phyloP scores from a whole-genome alignment of 2,797 vertebrate species.

The Catostomus latipinnis region DNA sequence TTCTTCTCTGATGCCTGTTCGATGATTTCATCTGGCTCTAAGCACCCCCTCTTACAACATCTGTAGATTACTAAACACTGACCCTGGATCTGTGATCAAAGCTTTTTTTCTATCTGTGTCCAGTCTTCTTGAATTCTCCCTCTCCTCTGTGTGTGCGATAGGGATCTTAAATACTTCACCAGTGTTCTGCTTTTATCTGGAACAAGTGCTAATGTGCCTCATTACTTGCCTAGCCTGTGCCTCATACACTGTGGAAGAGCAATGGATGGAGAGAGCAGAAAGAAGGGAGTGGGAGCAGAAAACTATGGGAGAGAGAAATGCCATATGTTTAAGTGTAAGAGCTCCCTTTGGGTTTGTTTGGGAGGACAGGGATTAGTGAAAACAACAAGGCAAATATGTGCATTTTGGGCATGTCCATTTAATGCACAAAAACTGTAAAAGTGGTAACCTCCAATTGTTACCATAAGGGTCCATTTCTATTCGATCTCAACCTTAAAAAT shows the following conservation, averaged over 20 bases:
- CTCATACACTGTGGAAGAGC: constrained; percentile 46
- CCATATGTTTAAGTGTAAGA: constrained; percentile 1
- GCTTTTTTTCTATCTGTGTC: constrained; percentile 52
- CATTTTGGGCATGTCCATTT: constrained; percentile 2
- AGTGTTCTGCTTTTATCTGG: constrained; percentile 64
- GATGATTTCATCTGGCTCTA: background rate
- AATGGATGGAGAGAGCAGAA: constrained; percentile 46
- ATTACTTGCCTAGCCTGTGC: constrained; percentile 63
- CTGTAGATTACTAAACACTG: constrained; percentile 9
- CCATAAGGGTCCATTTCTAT: no score
- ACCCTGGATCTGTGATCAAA: constrained; percentile 30
- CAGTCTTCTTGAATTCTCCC: constrained; percentile 41
- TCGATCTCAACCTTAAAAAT: background rate
- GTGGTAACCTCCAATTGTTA: no score
- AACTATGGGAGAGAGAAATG: background rate
- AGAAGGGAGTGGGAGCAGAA: constrained; percentile 16
- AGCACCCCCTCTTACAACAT: background rate
- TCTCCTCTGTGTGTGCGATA: constrained; percentile 56
- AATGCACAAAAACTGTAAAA: background rate
- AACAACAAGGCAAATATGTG: constrained; percentile 17
- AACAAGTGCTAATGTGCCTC: constrained; percentile 64
- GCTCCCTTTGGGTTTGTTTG: constrained; percentile 11
- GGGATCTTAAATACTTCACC: constrained; percentile 64
- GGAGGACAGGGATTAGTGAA: constrained; percentile 1
- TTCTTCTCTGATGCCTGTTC: background rate